Conservation (phyloP, 2,888 invertebrate genomes). For the Lochmaea crataegi region DNA sequence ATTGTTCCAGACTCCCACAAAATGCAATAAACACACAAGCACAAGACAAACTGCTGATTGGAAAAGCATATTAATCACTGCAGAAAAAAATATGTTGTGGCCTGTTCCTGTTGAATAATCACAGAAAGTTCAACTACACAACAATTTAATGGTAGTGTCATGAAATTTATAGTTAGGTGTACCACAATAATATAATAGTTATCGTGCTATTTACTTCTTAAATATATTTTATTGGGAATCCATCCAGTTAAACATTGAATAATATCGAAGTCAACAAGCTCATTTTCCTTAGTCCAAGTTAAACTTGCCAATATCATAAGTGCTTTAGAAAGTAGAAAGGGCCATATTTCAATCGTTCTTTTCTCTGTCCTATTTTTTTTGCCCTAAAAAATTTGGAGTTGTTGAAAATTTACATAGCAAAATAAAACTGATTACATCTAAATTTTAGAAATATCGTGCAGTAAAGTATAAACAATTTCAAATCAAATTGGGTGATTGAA, state of each 20-base stretch:
- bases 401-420: background rate
- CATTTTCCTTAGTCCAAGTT: slow-evolving; percentile 58
- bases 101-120: too few relatives aligned
- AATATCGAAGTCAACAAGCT: slow-evolving; percentile 64
- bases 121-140: too few relatives aligned
- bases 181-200: background rate
- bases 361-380: slow-evolving; percentile 28
- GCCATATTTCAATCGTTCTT: slow-evolving; percentile 64
- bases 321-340: slow-evolving; percentile 66
- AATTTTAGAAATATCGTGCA: too few relatives aligned
- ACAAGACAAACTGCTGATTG: too few relatives aligned
- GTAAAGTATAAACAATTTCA: too few relatives aligned
- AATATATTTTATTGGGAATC: slow-evolving; percentile 56
- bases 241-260: slow-evolving; percentile 66
- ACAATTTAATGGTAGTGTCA: too few relatives aligned
- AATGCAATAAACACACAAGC: too few relatives aligned
- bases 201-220: slow-evolving; percentile 6
- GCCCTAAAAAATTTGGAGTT: background rate
- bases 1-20: too few relatives aligned
- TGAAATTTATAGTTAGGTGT: too few relatives aligned
- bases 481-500: background rate
- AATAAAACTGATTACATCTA: background rate
- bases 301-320: slow-evolving; percentile 64
- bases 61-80: too few relatives aligned
- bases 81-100: too few relatives aligned